Conservation (phyloP, 2,888 invertebrate species). For the Andrena flavipes region DNA sequence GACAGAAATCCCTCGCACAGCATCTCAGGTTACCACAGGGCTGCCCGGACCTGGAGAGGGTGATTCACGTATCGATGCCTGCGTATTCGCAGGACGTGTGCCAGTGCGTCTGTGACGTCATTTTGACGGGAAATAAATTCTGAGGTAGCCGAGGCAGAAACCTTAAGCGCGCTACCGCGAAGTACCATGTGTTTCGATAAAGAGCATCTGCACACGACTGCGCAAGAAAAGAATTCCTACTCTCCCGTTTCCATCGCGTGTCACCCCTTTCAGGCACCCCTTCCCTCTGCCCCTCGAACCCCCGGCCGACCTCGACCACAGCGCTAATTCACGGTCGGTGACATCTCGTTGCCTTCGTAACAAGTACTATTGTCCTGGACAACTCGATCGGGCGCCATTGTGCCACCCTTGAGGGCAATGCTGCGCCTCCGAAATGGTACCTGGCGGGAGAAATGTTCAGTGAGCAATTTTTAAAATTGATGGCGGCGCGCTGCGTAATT, state of each 20-base stretch:
- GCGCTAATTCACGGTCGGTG: conserved; percentile 83
- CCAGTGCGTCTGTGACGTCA: conserved; percentile 65
- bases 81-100: conserved; percentile 24
- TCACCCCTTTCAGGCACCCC: conserved; percentile 63
- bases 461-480: conserved; percentile 75
- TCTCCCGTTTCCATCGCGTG: conserved; percentile 30
- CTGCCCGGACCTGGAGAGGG: conserved; percentile 54
- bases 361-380: conserved; percentile 82
- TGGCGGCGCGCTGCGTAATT: conserved; percentile 41
- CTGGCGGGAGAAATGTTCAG: conserved; percentile 77
- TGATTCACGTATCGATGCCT: conserved; percentile 68
- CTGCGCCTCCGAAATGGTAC: conserved; percentile 69
- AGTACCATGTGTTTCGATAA: conserved; percentile 65
- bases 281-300: conserved; percentile 36
- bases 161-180: conserved; percentile 40
- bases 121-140: conserved; percentile 73
- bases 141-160: conserved; percentile 27
- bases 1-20: conserved; percentile 74
- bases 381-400: conserved; percentile 76
- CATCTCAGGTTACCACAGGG: conserved; percentile 76
- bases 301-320: conserved; percentile 69
- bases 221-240: conserved; percentile 66
- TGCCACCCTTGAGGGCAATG: conserved; percentile 64
- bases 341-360: conserved; percentile 83
- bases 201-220: conserved; percentile 75